These are phyloP conservation scores for Lamprologus lemairii DNA, from an alignment of 2,113 vertebrate species.

Conservation along the genomic window DNA sequence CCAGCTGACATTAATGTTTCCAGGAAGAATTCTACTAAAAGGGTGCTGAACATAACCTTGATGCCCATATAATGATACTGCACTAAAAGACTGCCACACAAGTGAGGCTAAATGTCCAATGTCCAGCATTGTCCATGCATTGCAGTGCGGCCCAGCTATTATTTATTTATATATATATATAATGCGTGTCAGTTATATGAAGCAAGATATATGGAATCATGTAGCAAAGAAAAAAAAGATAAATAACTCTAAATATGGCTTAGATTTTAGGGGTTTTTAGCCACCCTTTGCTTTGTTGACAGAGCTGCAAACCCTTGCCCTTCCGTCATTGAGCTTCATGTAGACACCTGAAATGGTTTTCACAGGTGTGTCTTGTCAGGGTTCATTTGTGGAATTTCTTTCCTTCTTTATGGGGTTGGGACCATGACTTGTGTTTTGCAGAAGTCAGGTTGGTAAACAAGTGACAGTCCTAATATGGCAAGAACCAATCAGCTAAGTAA, in stretches of 20 bases:
- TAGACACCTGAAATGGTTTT: neutral
- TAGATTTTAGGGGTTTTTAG: rapidly evolving
- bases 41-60: neutral
- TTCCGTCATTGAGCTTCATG: neutral
- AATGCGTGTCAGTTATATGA: neutral
- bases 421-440: rapidly evolving
- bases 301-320: neutral
- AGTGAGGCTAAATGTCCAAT: neutral
- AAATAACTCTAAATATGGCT: neutral
- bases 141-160: rapidly evolving
- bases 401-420: neutral
- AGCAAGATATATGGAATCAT: neutral
- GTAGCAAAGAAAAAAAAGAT: neutral
- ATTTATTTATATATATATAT: no score
- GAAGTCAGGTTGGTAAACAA: neutral
- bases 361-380: neutral
- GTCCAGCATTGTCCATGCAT: neutral
- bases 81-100: neutral
- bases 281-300: neutral
- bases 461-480: neutral
- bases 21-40: neutral
- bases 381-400: neutral
- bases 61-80: neutral
- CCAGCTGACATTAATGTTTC: neutral
- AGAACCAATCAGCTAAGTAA: neutral